phyloP scores from a whole-genome alignment of 2,888 invertebrate species.

The Plusia festucae region DNA sequence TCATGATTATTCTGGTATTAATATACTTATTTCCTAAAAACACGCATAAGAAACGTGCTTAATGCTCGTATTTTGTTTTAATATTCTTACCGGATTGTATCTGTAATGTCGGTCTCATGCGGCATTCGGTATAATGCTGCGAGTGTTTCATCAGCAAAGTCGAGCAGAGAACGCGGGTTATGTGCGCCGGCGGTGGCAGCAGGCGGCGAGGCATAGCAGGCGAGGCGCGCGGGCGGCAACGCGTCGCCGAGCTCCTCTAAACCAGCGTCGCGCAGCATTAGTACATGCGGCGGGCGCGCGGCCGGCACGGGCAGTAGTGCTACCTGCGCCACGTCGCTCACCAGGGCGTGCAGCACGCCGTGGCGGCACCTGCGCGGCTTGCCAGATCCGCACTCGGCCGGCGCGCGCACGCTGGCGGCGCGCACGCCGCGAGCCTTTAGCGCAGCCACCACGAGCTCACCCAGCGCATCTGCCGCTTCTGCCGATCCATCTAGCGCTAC shows the following conservation, averaged over 20 bases:
- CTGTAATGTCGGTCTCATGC: conserved; percentile 5
- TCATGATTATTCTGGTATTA: not conserved
- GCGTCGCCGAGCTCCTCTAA: conserved; percentile 75
- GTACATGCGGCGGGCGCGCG: conserved; percentile 61
- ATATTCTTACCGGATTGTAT: conserved; percentile 19
- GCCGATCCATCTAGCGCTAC: conserved; percentile 35
- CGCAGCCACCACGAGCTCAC: conserved; percentile 49
- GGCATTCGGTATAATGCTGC: conserved; percentile 60
- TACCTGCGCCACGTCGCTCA: conserved; percentile 45
- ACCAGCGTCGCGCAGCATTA: conserved; percentile 71
- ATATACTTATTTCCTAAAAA: not conserved
- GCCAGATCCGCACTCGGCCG: conserved; percentile 49
- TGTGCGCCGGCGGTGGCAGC: conserved; percentile 57
- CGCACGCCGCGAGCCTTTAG: conserved; percentile 43
- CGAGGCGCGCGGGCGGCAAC: conserved; percentile 69
- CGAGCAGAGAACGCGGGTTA: conserved; percentile 75
- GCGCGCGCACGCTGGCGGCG: conserved; percentile 44
- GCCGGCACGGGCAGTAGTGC: conserved; percentile 67
- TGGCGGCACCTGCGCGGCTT: conserved; percentile 53
- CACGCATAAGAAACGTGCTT: too few relatives aligned
- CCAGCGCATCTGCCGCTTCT: conserved; percentile 51
- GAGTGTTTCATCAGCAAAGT: conserved; percentile 64
- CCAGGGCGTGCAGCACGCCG: conserved; percentile 48
- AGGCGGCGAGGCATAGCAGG: conserved; percentile 65
- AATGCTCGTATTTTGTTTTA: not conserved